Evolutionary conservation across 2,113 vertebrate genomes (phyloP).

Genomic region (Ursus arctos): DNA sequence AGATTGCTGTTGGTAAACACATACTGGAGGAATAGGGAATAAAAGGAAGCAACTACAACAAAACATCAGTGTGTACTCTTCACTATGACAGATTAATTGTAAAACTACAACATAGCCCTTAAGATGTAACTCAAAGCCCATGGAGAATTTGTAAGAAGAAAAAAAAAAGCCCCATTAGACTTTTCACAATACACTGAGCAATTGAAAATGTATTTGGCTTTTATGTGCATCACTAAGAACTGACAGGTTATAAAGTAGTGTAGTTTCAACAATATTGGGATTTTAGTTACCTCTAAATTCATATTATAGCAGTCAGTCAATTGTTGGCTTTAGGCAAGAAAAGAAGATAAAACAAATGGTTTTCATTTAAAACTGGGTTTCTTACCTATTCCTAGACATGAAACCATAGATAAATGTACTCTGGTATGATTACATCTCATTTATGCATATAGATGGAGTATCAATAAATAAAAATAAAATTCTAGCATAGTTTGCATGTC

Average conservation of each 20-base stretch:
- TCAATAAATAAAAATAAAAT: constrained; percentile 68
- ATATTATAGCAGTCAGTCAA: constrained; percentile 71
- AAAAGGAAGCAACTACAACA: not conserved
- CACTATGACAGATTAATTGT: constrained; percentile 73
- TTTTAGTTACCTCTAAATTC: constrained; percentile 71
- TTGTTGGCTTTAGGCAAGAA: constrained; percentile 62
- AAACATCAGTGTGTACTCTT: not conserved
- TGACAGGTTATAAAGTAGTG: constrained; percentile 27
- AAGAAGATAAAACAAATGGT: constrained; percentile 70
- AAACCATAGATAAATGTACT: constrained; percentile 54
- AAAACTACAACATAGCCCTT: constrained; percentile 60
- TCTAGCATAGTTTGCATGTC: not conserved
- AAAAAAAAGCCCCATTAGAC: not conserved
- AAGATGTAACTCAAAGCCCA: constrained; percentile 58
- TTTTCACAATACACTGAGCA: constrained; percentile 57
- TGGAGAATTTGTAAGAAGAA: not conserved
- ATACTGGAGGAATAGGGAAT: not conserved
- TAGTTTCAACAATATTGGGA: constrained; percentile 36
- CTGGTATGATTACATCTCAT: constrained; percentile 54
- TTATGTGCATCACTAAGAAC: constrained; percentile 50
- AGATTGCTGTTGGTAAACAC: constrained; percentile 56
- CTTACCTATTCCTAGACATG: constrained; percentile 14
- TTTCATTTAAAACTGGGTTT: constrained; percentile 69
- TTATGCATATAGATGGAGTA: constrained; percentile 52
- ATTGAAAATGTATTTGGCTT: constrained; percentile 71